A percentile compares a stretch with the other conserved stretches of the same genome.
Evolutionary conservation across 2,113 vertebrate genomes (phyloP).

Genomic region (Chloroceryle aenea): DNA sequence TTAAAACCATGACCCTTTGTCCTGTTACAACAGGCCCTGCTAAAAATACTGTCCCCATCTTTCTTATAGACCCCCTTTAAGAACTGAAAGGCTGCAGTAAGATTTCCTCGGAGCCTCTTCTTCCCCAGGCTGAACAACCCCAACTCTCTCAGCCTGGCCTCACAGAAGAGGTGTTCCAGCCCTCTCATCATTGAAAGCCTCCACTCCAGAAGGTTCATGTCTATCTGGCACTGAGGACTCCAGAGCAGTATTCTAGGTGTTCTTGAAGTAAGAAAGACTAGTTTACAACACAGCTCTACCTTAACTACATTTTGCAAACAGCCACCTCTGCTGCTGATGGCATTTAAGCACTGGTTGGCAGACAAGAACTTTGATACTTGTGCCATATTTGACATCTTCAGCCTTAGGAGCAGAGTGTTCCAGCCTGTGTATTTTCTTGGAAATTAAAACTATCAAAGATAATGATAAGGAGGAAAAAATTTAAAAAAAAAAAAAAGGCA

Average conservation of each 20-base stretch:
- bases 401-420: neutral
- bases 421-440: neutral
- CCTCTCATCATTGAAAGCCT: neutral
- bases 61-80: neutral
- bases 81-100: neutral
- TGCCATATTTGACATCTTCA: neutral
- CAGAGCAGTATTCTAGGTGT: neutral
- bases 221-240: neutral
- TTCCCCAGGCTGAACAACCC: neutral
- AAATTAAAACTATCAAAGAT: neutral
- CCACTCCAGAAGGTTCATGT: neutral
- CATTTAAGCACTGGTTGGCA: neutral
- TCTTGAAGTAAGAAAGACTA: neutral
- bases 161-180: neutral
- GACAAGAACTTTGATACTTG: neutral
- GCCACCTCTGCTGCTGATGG: neutral
- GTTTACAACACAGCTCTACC: neutral
- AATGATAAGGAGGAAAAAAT: neutral
- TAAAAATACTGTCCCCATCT: neutral
- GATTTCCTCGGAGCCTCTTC: neutral
- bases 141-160: neutral
- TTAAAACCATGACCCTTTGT: neutral
- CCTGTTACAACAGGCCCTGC: neutral
- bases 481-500: neutral
- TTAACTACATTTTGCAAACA: neutral